A percentile compares a stretch with the other conserved stretches of the same genome.
phyloP scores from a whole-genome alignment of 2,113 vertebrate genomes.

The Phylloscopus whistleri region DNA sequence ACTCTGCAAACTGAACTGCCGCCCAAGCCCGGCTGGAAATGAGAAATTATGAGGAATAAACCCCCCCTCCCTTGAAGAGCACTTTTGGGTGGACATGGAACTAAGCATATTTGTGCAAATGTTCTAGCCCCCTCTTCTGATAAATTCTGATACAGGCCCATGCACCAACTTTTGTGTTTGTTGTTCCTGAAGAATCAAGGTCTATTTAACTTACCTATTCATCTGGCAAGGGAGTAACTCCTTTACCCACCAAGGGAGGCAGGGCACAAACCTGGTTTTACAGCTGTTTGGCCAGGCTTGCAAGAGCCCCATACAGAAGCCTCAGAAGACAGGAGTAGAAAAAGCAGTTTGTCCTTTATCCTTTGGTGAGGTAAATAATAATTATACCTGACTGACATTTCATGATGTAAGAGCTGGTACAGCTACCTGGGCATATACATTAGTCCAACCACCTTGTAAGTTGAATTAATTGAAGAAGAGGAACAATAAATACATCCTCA shows the following conservation, averaged over 20 bases:
- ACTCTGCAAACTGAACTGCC: neutral
- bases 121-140: neutral
- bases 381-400: neutral
- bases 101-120: neutral
- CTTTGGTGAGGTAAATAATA: neutral
- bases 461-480: neutral
- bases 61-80: neutral
- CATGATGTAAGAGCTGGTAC: neutral
- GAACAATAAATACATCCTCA: neutral
- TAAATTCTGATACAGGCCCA: neutral
- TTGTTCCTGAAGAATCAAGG: neutral
- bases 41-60: neutral
- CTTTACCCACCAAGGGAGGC: neutral
- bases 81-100: neutral
- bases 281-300: neutral
- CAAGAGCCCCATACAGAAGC: neutral
- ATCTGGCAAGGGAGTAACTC: neutral
- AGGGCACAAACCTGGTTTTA: neutral
- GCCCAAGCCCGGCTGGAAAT: neutral
- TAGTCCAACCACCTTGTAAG: neutral
- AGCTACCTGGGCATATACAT: neutral
- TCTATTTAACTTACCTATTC: neutral
- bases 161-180: neutral
- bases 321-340: neutral
- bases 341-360: neutral